Base-by-base conservation (phyloP, 1,140 invertebrate species). In the Drusus annulatus region DNA sequence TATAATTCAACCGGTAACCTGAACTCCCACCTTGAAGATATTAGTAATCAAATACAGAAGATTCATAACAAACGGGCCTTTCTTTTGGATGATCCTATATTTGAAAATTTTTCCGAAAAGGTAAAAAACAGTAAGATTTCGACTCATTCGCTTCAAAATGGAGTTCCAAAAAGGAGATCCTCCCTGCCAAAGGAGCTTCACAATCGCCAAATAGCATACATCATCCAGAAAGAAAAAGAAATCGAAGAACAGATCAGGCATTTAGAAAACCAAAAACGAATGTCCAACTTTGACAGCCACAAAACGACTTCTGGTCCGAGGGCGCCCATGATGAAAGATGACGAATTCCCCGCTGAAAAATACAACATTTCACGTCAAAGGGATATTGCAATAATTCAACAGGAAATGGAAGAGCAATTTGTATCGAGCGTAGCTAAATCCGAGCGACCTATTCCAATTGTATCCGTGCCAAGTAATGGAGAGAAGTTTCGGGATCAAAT, bases 401-500 rank as follows among this genome's bases (percentile, higher is more conserved):
- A 51, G 75, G 78, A 63, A 25, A 63, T 63, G 74, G 69, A 77
- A 80, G 79, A 86, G 82, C 76, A 84, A 65, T 80, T 79, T 78
- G 81, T 84, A 83, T 74, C 78, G 71, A 77, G 86, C 86, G 82
- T 69, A 85, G 45, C 86, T 84, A 63, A 86, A 87, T 13, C 80
- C 6, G 78, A 77, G 23, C 68, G 74, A 51, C 25, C 51, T 6
- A 17, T 36, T 15, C 84, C 85, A 65, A 85, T 86, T 83, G 81
- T 89, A 74, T 88, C 89, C 80, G 87, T 87, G 81, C 89, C 89
- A 62, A 90, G 87, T 50, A 89, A 91, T 79, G 89, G 91, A 21
- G 95, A 96, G 86, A 90, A 91, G 51, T 92, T 95, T 84, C 91
- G 94, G 8, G 92, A 93, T 80, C 91, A 92, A 85, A 96, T 96